These are phyloP conservation scores for Leptopilina myrica DNA, from an alignment of 2,888 invertebrate genomes.

Conservation along the genomic window DNA sequence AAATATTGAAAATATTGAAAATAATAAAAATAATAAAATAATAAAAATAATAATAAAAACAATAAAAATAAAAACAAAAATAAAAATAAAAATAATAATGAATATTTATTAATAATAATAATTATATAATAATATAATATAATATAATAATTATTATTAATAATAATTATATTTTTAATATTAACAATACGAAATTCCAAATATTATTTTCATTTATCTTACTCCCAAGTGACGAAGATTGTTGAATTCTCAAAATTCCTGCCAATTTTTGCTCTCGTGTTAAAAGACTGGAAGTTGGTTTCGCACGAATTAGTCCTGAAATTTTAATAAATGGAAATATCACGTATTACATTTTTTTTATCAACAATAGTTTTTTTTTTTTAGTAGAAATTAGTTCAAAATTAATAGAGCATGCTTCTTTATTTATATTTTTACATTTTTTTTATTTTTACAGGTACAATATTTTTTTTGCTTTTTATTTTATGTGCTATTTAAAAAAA, in stretches of 20 bases:
- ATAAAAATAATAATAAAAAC: too few species aligned
- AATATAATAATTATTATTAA: too few species aligned
- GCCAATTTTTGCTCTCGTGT: not conserved
- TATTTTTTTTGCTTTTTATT: too few species aligned
- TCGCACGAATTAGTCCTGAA: conserved; percentile 25
- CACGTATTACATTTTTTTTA: not conserved
- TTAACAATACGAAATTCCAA: not conserved
- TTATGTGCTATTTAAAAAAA: too few species aligned
- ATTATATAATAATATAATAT: too few species aligned
- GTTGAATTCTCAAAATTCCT: not conserved
- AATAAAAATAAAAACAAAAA: too few species aligned
- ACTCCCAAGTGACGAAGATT: not conserved
- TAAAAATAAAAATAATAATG: too few species aligned
- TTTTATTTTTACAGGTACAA: not conserved
- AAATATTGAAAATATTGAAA: too few species aligned
- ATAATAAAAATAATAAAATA: too few species aligned
- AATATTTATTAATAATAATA: too few species aligned
- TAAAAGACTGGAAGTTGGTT: conserved; percentile 7
- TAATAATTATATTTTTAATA: too few species aligned
- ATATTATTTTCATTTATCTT: not conserved
- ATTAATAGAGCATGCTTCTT: not conserved
- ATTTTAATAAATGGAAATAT: not conserved
- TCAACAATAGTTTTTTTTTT: not conserved
- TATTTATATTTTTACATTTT: not conserved
- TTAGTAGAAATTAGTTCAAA: not conserved